phyloP scores from a whole-genome alignment of 2,888 invertebrate species.

The Nysson spinosus region DNA sequence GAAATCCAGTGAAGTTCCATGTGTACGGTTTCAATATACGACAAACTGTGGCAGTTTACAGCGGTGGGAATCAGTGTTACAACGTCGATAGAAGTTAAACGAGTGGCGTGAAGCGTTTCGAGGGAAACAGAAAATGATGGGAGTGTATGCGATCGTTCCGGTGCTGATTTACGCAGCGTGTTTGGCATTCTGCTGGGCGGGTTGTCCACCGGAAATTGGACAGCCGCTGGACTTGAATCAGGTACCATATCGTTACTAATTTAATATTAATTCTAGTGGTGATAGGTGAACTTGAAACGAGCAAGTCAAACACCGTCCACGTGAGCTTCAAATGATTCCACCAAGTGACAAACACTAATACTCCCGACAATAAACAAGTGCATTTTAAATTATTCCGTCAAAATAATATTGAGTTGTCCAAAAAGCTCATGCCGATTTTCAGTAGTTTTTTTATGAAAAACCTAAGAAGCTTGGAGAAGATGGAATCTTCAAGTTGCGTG shows the following conservation, averaged over 20 bases:
- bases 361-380: no score
- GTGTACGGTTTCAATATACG: slow-evolving; percentile 41
- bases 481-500: no score
- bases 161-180: slow-evolving; percentile 24
- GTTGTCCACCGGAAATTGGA: slow-evolving; percentile 44
- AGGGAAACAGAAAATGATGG: slow-evolving; percentile 30
- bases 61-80: neutral
- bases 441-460: no score
- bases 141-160: slow-evolving; percentile 15
- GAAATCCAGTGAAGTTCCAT: slow-evolving; percentile 33
- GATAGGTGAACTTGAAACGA: no score
- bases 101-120: neutral
- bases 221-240: slow-evolving; percentile 41
- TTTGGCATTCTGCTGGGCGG: slow-evolving; percentile 28
- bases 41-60: neutral
- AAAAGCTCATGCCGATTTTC: no score
- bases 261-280: neutral
- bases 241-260: slow-evolving; percentile 25
- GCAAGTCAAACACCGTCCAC: no score
- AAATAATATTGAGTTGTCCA: no score
- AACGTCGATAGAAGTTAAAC: neutral
- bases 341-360: no score
- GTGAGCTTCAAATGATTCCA: no score
- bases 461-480: no score
- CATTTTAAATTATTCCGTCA: no score